Evolutionary conservation across 2,888 invertebrate genomes (phyloP), one percentile per base, ranked within the genome.

Genomic region (Oscheius myriophilus): DNA sequence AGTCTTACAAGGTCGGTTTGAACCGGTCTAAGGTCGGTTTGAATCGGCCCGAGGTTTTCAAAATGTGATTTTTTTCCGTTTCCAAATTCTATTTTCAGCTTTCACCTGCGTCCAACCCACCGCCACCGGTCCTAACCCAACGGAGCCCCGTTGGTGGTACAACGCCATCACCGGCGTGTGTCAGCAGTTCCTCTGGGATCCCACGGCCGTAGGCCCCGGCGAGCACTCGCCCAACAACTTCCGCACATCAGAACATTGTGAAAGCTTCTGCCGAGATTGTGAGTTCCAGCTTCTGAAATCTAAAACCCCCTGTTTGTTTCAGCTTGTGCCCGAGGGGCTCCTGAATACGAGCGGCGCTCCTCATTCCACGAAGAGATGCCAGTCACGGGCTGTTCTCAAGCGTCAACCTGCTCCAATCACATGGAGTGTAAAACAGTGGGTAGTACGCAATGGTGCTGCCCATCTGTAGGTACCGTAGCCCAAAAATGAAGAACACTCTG

Each of bases 201-300:
- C 80, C 21, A 73, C 75, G 12, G 81, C 81, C 14, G 46, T 70
- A 25, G 80, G 79, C 14, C 65, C 78, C 0, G 79, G 79, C 49
- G 81, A 81, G 39, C 81, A 81, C 52, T 80, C 80, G 6, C 80
- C 81, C 21, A 81, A 81, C 66, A 81, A 81, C 54, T 81, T 81
- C 58, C 46, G 79, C 62, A 81, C 81, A 6, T 76, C 79, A 1
- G 80, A 79, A 43, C 81, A 81, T 42, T 81, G 81, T 67, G 79
- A 79, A 61, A 75, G 77, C 43, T 81, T 73, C 67, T 81, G 81
- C 51, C 64, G 80, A 59, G 79, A 80, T 66, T 68, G 78, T 78
- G 23, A 69, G 77, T 55, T 12, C 21, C n/a, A n/a, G n/a, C n/a
- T n/a, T n/a, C n/a, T n/a, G n/a, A n/a, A n/a, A n/a, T n/a, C n/a